A percentile compares a stretch with the other conserved stretches of the same genome.
Conservation (phyloP, 2,888 invertebrate species). For the Melinopterus prodromus region DNA sequence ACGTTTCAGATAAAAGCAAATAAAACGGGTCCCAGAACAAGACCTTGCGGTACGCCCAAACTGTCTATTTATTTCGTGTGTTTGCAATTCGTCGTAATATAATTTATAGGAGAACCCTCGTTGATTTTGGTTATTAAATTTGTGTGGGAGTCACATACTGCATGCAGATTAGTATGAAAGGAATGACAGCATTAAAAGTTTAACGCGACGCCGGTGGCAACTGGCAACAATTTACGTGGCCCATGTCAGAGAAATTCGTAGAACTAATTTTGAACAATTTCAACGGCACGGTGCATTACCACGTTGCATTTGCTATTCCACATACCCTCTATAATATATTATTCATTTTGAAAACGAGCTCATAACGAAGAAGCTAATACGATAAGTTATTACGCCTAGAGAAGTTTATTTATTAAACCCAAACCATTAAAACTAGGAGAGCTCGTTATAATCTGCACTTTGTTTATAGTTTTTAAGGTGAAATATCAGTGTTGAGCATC, state of each 20-base stretch:
- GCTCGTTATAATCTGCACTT: too few species aligned
- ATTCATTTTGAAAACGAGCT: not conserved
- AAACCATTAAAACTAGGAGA: not conserved
- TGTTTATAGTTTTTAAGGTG: too few species aligned
- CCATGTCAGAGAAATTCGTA: constrained; percentile 11
- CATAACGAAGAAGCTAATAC: not conserved
- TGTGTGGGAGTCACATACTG: not conserved
- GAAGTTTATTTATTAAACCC: constrained; percentile 7
- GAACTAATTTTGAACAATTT: constrained; percentile 28
- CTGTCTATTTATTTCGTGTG: too few species aligned
- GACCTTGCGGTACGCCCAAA: too few species aligned
- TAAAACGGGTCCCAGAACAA: too few species aligned
- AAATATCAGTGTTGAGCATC: too few species aligned
- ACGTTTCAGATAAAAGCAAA: too few species aligned
- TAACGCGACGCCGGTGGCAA: not conserved
- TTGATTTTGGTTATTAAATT: too few species aligned
- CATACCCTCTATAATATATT: not conserved
- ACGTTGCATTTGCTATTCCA: not conserved
- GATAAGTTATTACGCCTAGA: not conserved
- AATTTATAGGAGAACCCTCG: too few species aligned
- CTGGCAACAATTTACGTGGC: constrained; percentile 18
- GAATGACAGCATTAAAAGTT: constrained; percentile 23
- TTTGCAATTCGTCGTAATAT: too few species aligned
- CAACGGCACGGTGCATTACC: constrained; percentile 6
- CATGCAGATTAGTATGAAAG: constrained; percentile 9